Percentiles rank a stretch among this genome's conserved stretches.
Conservation (phyloP, 2,888 invertebrate genomes). For the Dusona sp. region DNA sequence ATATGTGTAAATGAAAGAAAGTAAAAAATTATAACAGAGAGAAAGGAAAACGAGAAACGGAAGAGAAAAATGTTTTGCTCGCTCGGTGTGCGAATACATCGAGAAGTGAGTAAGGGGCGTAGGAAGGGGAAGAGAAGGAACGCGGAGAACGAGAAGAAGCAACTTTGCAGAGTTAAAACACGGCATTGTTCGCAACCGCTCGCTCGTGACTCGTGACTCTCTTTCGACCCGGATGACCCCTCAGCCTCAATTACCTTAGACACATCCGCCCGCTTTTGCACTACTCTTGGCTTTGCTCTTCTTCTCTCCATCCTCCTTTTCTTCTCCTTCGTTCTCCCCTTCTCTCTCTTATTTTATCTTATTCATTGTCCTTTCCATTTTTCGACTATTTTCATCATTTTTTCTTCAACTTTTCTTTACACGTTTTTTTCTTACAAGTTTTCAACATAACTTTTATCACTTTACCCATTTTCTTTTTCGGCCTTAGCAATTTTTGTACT, state of each 20-base stretch:
- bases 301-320: constrained; percentile 56
- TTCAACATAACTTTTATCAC: too few species aligned
- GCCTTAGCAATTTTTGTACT: too few species aligned
- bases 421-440: too few species aligned
- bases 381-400: neutral
- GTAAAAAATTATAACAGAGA: constrained; percentile 31
- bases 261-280: constrained; percentile 82
- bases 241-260: constrained; percentile 84
- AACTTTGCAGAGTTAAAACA: constrained; percentile 74
- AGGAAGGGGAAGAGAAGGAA: constrained; percentile 45
- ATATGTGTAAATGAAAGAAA: neutral
- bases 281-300: constrained; percentile 71
- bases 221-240: constrained; percentile 84
- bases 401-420: too few species aligned
- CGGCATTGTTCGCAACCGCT: constrained; percentile 83
- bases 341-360: constrained; percentile 39
- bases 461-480: too few species aligned
- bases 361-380: constrained; percentile 11
- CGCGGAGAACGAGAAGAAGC: constrained; percentile 65
- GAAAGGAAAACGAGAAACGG: constrained; percentile 47
- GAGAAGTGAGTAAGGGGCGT: constrained; percentile 38
- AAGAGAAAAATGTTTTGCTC: constrained; percentile 34
- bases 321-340: constrained; percentile 54
- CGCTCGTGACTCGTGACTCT: constrained; percentile 84
- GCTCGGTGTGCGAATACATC: constrained; percentile 28